phyloP scores from a whole-genome alignment of 2,888 invertebrate species.

The Rhimphoctona megacephalus region DNA sequence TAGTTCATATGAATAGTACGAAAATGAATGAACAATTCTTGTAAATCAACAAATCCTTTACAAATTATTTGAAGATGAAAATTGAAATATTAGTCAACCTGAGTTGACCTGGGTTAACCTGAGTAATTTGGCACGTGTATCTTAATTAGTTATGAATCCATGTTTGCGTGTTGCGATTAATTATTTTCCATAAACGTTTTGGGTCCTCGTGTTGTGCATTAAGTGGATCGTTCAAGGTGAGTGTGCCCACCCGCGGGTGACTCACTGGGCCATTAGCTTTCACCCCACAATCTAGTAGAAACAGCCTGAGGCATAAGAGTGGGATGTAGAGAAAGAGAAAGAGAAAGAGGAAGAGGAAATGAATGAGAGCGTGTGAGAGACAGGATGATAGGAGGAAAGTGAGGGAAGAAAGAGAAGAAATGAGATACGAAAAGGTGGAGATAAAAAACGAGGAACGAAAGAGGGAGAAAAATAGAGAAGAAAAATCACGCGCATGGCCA shows the following conservation, averaged over 20 bases:
- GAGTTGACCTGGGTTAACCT: background rate
- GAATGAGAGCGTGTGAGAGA: background rate
- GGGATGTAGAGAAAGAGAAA: background rate
- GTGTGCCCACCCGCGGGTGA: slow-evolving; percentile 47
- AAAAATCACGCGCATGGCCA: slow-evolving; percentile 30
- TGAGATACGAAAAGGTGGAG: background rate
- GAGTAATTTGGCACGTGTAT: background rate
- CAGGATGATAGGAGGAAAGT: background rate
- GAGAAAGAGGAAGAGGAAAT: slow-evolving; percentile 2
- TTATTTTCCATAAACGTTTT: slow-evolving; percentile 50
- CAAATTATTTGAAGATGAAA: background rate
- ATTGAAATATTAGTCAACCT: background rate
- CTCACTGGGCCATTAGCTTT: slow-evolving; percentile 67
- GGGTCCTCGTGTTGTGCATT: slow-evolving; percentile 5
- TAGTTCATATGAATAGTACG: too few relatives aligned
- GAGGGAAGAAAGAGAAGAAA: slow-evolving; percentile 2
- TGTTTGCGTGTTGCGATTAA: slow-evolving; percentile 21
- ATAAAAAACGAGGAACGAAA: background rate
- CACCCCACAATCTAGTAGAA: slow-evolving; percentile 59
- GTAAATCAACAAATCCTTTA: too few relatives aligned
- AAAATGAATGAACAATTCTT: too few relatives aligned
- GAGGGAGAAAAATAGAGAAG: background rate
- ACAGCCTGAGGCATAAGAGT: slow-evolving; percentile 54
- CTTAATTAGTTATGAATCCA: slow-evolving; percentile 9
- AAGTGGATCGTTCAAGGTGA: slow-evolving; percentile 53